Evolutionary conservation across 2,113 vertebrate genomes (phyloP).

Genomic region (Ameiurus melas): DNA sequence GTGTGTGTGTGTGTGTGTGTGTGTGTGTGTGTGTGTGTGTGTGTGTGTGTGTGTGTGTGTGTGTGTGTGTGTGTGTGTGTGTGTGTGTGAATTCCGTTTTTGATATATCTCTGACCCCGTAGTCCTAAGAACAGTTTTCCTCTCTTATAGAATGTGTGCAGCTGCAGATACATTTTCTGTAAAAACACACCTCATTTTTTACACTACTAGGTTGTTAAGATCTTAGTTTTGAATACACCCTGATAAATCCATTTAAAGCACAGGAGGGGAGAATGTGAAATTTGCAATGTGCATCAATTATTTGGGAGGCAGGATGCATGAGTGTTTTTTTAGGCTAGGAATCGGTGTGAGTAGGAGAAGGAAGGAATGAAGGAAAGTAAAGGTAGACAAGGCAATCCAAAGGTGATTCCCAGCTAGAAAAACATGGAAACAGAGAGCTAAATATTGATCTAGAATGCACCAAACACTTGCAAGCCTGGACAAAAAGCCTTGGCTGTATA

Average conservation of each 20-base stretch:
- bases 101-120: constrained; percentile 11
- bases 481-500: neutral
- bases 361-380: neutral
- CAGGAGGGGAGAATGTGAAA: neutral
- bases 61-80: constrained; percentile 7
- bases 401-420: neutral
- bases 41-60: constrained; percentile 1
- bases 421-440: neutral
- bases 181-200: neutral
- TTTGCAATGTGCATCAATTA: neutral
- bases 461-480: neutral
- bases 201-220: neutral
- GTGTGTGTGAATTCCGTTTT: neutral
- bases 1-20: constrained; percentile 4
- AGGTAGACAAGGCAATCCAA: neutral
- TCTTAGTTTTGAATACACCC: neutral
- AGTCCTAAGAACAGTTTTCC: neutral
- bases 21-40: constrained; percentile 1
- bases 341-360: neutral
- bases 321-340: neutral
- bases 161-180: neutral
- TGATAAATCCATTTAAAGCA: neutral
- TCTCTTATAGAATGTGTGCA: neutral
- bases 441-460: neutral
- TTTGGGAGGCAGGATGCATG: neutral